Evolutionary conservation across 2,113 vertebrate genomes (phyloP).

Genomic region (Nothoprocta pentlandii): DNA sequence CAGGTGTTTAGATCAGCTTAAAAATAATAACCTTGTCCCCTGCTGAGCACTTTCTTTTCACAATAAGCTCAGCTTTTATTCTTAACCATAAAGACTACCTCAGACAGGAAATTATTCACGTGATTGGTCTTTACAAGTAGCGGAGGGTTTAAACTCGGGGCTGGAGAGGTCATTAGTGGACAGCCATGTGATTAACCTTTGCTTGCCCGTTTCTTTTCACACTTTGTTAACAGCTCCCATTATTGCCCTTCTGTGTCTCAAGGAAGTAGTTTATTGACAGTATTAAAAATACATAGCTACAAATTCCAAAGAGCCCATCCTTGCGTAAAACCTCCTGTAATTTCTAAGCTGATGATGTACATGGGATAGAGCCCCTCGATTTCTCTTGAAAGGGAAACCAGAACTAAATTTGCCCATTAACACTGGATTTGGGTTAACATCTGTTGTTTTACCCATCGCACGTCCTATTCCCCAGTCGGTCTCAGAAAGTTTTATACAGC

Average conservation of each 20-base stretch:
- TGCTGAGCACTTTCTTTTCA: slow-evolving; percentile 84
- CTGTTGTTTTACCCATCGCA: not conserved
- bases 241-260: slow-evolving; percentile 80
- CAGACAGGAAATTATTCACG: slow-evolving; percentile 93
- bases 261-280: slow-evolving; percentile 87
- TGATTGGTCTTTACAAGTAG: slow-evolving; percentile 90
- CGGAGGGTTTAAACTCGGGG: slow-evolving; percentile 82
- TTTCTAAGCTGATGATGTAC: slow-evolving; percentile 34
- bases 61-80: slow-evolving; percentile 86
- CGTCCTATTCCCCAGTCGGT: not conserved
- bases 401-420: slow-evolving; percentile 11
- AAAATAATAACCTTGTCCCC: slow-evolving; percentile 88
- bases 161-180: slow-evolving; percentile 87
- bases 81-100: slow-evolving; percentile 85
- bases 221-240: slow-evolving; percentile 86
- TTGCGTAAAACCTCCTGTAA: slow-evolving; percentile 46
- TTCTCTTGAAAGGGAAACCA: slow-evolving; percentile 45
- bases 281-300: slow-evolving; percentile 84
- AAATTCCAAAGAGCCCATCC: slow-evolving; percentile 73
- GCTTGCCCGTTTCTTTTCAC: slow-evolving; percentile 87
- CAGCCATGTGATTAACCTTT: slow-evolving; percentile 89
- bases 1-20: slow-evolving; percentile 91
- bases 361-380: slow-evolving; percentile 11
- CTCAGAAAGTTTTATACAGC: not conserved
- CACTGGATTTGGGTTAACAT: not conserved